Evolutionary conservation across 2,797 vertebrate species (phyloP).

Genomic region (Pipistrellus pipistrellus): DNA sequence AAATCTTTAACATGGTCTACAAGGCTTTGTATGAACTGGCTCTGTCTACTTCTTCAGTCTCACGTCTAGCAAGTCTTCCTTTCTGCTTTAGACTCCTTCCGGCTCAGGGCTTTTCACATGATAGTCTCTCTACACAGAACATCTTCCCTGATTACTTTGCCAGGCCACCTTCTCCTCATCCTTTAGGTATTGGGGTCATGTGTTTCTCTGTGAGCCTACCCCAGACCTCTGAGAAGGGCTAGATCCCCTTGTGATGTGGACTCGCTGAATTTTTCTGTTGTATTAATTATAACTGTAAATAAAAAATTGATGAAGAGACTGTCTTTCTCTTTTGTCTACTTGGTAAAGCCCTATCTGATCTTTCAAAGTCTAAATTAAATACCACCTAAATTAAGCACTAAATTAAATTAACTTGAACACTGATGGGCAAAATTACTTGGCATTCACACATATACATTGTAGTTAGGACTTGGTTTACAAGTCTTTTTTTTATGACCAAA

Average conservation of each 20-base stretch:
- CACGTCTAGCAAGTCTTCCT: not conserved
- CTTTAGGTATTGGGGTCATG: not conserved
- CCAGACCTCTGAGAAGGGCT: not conserved
- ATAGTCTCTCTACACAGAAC: not conserved
- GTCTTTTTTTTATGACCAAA: conserved; percentile 17
- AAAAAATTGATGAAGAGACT: conserved; percentile 14
- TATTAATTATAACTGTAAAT: not conserved
- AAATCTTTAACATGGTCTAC: not conserved
- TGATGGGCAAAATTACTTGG: conserved; percentile 39
- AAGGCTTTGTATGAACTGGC: not conserved
- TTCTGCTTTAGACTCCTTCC: not conserved
- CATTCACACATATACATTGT: not conserved
- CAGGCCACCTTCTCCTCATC: not conserved
- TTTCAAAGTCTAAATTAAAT: conserved; percentile 19
- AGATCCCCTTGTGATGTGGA: not conserved
- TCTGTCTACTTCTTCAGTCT: not conserved
- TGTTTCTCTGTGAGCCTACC: not conserved
- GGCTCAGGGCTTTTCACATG: not conserved
- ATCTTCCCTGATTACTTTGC: not conserved
- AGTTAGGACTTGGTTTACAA: conserved; percentile 12
- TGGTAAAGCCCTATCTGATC: conserved; percentile 39
- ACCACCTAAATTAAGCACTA: not conserved
- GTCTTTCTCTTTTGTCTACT: not conserved
- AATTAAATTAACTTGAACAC: not conserved
- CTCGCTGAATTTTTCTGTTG: not conserved